phyloP scores from a whole-genome alignment of 2,113 vertebrate species.

The Crotalus horridus region DNA sequence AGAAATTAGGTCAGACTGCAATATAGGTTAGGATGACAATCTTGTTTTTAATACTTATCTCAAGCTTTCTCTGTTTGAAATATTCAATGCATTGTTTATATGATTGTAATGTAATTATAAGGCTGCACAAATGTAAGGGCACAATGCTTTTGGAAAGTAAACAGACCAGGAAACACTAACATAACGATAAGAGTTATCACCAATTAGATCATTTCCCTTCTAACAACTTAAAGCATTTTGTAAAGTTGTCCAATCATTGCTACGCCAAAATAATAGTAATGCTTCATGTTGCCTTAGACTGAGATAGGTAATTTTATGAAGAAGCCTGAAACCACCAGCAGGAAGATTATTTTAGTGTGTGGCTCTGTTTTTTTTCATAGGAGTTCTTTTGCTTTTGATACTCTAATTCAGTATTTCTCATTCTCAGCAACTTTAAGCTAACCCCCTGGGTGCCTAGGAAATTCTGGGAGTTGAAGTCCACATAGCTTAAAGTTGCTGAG shows the following conservation, averaged over 20 bases:
- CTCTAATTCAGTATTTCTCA: neutral
- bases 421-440: neutral
- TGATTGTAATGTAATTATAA: neutral
- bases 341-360: neutral
- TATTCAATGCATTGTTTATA: neutral
- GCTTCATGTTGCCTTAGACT: neutral
- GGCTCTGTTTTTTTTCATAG: neutral
- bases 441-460: neutral
- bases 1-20: constrained; percentile 25
- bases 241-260: neutral
- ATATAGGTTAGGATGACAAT: neutral
- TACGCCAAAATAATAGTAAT: neutral
- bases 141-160: rapidly evolving
- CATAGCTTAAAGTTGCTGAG: neutral
- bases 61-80: constrained; percentile 16
- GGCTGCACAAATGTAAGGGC: rapidly evolving
- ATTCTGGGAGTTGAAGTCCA: neutral
- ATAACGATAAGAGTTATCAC: neutral
- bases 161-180: neutral
- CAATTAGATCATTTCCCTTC: neutral
- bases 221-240: neutral
- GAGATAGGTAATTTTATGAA: neutral
- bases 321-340: neutral
- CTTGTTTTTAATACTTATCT: constrained; percentile 22
- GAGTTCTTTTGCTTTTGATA: neutral